Conservation (phyloP, 1,140 invertebrate genomes). For the Ganaspis sp. region DNA sequence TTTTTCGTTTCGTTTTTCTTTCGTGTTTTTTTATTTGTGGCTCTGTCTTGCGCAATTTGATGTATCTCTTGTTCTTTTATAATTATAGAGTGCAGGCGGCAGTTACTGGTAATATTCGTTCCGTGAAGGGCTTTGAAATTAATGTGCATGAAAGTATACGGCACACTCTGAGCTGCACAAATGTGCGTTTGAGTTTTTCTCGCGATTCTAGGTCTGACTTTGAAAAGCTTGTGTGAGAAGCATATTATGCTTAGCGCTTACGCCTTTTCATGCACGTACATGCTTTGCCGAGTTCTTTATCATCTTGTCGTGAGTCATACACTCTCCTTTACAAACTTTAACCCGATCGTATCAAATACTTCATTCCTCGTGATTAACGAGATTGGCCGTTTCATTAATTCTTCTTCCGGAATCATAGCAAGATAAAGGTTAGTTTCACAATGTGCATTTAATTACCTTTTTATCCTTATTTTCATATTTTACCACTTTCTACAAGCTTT, state of each 20-base stretch:
- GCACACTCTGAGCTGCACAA: not conserved
- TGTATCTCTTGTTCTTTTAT: constrained; percentile 18
- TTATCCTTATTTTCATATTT: too few relatives aligned
- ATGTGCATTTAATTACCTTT: not conserved
- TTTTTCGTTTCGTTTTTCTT: not conserved
- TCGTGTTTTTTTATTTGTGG: not conserved
- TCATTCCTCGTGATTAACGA: constrained; percentile 8
- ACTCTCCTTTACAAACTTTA: not conserved
- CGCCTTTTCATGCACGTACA: not conserved
- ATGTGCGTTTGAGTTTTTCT: not conserved
- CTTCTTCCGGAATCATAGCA: not conserved
- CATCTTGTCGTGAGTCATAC: constrained; percentile 15
- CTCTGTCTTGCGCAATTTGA: constrained; percentile 5
- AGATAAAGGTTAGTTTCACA: not conserved
- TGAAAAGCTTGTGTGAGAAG: not conserved
- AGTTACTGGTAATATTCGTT: constrained; percentile 10
- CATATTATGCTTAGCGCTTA: not conserved
- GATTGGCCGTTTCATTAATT: constrained; percentile 5
- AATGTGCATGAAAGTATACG: constrained; percentile 9
- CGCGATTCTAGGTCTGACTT: not conserved
- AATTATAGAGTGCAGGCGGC: not conserved
- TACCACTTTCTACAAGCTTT: too few relatives aligned
- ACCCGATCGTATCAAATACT: not conserved
- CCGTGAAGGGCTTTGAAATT: constrained; percentile 13
- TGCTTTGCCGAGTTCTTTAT: constrained; percentile 18